Conservation (phyloP, 2,797 vertebrate species). For the Octomys mimax region DNA sequence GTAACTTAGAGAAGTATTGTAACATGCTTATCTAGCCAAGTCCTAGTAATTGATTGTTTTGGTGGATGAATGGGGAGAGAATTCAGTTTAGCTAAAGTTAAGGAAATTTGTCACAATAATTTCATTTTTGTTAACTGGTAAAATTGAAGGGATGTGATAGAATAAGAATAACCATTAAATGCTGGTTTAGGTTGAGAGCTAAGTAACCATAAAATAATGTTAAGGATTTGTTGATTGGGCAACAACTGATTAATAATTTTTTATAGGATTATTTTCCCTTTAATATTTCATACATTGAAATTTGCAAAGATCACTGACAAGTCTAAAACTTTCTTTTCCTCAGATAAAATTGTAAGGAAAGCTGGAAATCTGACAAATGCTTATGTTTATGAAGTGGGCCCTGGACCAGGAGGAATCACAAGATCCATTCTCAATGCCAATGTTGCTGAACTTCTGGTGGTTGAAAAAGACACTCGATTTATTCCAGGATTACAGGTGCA, state of each 20-base stretch:
- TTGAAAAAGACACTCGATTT: constrained; percentile 97
- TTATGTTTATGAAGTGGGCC: constrained; percentile 97
- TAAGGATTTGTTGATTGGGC: neutral
- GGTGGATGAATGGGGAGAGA: neutral
- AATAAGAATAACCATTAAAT: neutral
- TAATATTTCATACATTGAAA: neutral
- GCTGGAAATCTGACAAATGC: constrained; percentile 93
- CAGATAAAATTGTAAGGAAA: constrained; percentile 97
- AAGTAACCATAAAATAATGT: neutral
- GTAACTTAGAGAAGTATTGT: neutral
- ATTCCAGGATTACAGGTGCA: constrained; percentile 96
- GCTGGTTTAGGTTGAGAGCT: neutral
- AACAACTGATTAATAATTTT: constrained; percentile 19
- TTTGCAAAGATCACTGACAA: constrained; percentile 3
- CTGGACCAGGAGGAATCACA: constrained; percentile 97
- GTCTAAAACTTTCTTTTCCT: constrained; percentile 75
- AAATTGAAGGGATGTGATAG: neutral
- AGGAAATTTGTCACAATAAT: neutral
- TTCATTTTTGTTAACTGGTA: neutral
- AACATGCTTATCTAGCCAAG: neutral
- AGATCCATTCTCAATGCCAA: constrained; percentile 95
- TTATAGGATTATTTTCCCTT: constrained; percentile 13
- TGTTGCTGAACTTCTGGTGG: constrained; percentile 93
- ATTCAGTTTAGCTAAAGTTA: neutral
- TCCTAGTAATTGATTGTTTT: neutral